These are phyloP conservation scores for Vesta saturnalis DNA, from an alignment of 2,888 invertebrate genomes.

Conservation along the genomic window DNA sequence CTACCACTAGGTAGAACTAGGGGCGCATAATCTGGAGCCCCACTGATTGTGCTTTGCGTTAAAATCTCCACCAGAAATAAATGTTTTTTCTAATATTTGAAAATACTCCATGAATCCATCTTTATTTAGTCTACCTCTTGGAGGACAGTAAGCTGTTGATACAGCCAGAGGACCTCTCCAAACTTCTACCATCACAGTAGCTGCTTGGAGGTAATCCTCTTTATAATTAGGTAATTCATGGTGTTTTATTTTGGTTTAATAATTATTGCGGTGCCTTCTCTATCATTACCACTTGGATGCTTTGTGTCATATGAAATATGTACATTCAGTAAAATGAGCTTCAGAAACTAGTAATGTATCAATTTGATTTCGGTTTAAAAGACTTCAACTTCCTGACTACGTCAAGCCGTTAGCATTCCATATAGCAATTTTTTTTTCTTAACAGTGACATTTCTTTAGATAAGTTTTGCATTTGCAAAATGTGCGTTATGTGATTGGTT, in stretches of 20 bases:
- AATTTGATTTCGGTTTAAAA: not conserved
- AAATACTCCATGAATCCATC: not conserved
- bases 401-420: not conserved
- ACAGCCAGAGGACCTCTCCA: slow-evolving; percentile 10
- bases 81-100: not conserved
- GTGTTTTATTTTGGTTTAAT: slow-evolving; percentile 6
- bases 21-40: slow-evolving; percentile 3
- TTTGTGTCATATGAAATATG: not conserved
- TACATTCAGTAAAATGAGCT: not conserved
- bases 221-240: not conserved
- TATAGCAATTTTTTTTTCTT: not conserved
- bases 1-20: slow-evolving; percentile 10
- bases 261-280: slow-evolving; percentile 6
- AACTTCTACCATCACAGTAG: slow-evolving; percentile 1
- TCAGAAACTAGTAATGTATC: not conserved
- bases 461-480: not conserved
- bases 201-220: not conserved
- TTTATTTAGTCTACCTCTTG: slow-evolving; percentile 5
- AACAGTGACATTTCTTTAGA: not conserved
- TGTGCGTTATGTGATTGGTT: slow-evolving; percentile 11
- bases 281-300: not conserved
- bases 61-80: slow-evolving; percentile 8
- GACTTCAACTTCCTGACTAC: not conserved
- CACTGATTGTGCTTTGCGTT: slow-evolving; percentile 1
- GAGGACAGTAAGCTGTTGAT: not conserved